Base-by-base conservation (phyloP, 2,888 invertebrate genomes). In the Synanthedon tipuliformis region DNA sequence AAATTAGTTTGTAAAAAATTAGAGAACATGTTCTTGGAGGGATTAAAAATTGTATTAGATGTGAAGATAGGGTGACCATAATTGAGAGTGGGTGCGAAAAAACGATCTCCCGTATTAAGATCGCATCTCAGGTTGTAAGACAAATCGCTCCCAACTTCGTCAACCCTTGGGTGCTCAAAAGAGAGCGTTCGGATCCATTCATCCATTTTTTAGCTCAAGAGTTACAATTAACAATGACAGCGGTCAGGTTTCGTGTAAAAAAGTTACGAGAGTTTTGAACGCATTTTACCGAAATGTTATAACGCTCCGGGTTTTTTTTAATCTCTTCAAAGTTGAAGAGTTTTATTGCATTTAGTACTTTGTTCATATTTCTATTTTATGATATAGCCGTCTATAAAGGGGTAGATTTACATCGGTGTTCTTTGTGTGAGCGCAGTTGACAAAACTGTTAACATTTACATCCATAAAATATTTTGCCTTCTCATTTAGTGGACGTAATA, bases 391-490 rank as follows among this genome's bases (percentile, higher is more conserved):
- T 66, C 58, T 69, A 71, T 75, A 75, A 78, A 81, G 72, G 71
- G 57, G 58, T 69, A 75, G 75, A 80, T 81, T 80, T 80, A 83
- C 77, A 78, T 83, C 81, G 80, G 77, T 66, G 50, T 48, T 72
- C 66, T 82, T 86, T 85, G 78, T 83, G 79, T 73, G 81, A 84
- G 81, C 78, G 68, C 69, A 65, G 75, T 78, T 79, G 75, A 87
- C 82, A 84, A 83, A 79, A 81, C 82, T 86, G 86, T 83, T 81
- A 85, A 86, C 84, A 79, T 81, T 71, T 71, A 71, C 68, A 66
- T 65, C 75, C 77, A 78, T 86, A 85, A 85, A 87, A 87, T 87
- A 86, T 87, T 86, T 86, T 84, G 86, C 86, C 82, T 80, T 73
- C 81, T 82, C 73, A 73, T 72, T 83, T 77, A 79, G 73, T 73